Base-by-base conservation (phyloP, 2,888 invertebrate species). In the Lapara coniferarum region DNA sequence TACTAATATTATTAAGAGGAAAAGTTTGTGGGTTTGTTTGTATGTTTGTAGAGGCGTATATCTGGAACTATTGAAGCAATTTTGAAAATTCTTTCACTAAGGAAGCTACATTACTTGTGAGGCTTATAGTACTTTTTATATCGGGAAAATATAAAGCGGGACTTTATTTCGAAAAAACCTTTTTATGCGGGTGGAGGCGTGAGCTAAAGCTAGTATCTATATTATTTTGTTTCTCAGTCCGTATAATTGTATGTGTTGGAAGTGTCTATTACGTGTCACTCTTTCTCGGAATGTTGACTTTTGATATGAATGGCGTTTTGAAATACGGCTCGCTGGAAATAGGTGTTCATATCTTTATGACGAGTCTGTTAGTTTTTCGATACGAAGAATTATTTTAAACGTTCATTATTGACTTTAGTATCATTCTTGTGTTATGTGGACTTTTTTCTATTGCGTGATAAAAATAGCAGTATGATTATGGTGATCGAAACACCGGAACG, bases 401-500 rank as follows among this genome's bases (percentile, higher is more conserved):
- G 19, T 7, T 63, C 16, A 46, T 44, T 63, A 49, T 49, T 63
- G 49, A 63, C 19, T 37, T 37, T 37, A 3, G 19, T 5, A 49
- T 46, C 46, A 46, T 19, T 63, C 12, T 63, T 46, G 16, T 59
- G n/a, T 44, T 16, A 30, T 30, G 14, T 14, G 1, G 5, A 57
- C 59, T 19, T 5, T 7, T 19, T 7, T 46, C 5, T 46, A 19
- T 49, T 46, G 63, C 63, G 49, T 58, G 63, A 49, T 63, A 63
- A 19, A 16, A 63, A 19, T 49, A 46, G 49, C 49, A n/a, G 63
- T 51, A 57, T 58, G 25, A 67, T 37, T 49, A 68, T 49, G 49
- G 71, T 73, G 75, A 59, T 75, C 74, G 75, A 71, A 72, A 75
- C 75, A 76, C 77, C 74, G 76, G 77, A 79, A 80, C 80, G 79